Evolutionary conservation across 2,113 vertebrate genomes (phyloP).

Genomic region (Nasalis larvatus): DNA sequence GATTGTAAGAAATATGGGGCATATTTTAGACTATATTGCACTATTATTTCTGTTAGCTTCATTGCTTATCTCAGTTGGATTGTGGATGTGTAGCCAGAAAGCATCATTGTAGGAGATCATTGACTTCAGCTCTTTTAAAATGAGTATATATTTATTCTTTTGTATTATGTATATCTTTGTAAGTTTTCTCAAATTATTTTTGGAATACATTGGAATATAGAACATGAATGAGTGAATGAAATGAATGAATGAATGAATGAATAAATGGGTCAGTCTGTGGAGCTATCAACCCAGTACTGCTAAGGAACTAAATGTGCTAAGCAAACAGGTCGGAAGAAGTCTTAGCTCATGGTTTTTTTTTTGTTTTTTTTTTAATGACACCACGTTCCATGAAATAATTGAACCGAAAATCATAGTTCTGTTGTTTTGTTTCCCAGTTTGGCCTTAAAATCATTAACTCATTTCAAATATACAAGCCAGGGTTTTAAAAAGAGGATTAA

Average conservation of each 20-base stretch:
- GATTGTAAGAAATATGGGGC: neutral
- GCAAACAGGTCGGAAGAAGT: conserved; percentile 4
- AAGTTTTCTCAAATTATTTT: conserved; percentile 40
- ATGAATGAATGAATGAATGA: neutral
- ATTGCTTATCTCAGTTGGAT: neutral
- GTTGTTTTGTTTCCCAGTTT: conserved; percentile 61
- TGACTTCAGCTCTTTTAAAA: neutral
- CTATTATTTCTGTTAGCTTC: neutral
- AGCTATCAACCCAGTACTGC: neutral
- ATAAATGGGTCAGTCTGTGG: neutral
- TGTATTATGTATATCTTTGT: neutral
- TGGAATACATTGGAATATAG: neutral
- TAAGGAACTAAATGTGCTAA: neutral
- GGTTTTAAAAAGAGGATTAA: conserved; percentile 57
- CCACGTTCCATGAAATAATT: conserved; percentile 51
- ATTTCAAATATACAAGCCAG: conserved; percentile 54
- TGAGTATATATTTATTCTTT: neutral
- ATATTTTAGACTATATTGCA: neutral
- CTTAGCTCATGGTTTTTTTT: neutral
- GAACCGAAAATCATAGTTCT: conserved; percentile 44
- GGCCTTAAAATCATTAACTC: conserved; percentile 66
- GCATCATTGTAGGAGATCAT: neutral
- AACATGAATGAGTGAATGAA: neutral
- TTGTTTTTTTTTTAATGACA: neutral
- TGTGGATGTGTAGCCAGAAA: neutral